Evolutionary conservation across 2,113 vertebrate species (phyloP).

Genomic region (Mus musculus): GRCm39 chr2:166823001-166823500

Average conservation of each 20-base stretch:
- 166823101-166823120: too few species aligned
- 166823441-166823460: neutral
- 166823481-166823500: slow-evolving; percentile 16
- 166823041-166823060: too few species aligned
- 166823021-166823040: too few species aligned
- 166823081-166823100: too few species aligned
- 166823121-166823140: too few species aligned
- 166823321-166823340: neutral
- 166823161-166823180: too few species aligned
- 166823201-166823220: too few species aligned
- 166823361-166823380: neutral
- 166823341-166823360: neutral
- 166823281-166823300: slow-evolving; percentile 54
- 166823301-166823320: neutral
- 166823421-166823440: neutral
- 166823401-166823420: too few species aligned
- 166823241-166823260: neutral
- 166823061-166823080: too few species aligned
- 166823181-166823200: too few species aligned
- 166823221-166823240: neutral
- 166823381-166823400: neutral
- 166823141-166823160: too few species aligned
- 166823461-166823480: slow-evolving; percentile 56
- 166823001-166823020: too few species aligned
- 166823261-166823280: slow-evolving; percentile 55